Evolutionary conservation across 2,888 invertebrate species (phyloP).

Genomic region (Folsomia candida): DNA sequence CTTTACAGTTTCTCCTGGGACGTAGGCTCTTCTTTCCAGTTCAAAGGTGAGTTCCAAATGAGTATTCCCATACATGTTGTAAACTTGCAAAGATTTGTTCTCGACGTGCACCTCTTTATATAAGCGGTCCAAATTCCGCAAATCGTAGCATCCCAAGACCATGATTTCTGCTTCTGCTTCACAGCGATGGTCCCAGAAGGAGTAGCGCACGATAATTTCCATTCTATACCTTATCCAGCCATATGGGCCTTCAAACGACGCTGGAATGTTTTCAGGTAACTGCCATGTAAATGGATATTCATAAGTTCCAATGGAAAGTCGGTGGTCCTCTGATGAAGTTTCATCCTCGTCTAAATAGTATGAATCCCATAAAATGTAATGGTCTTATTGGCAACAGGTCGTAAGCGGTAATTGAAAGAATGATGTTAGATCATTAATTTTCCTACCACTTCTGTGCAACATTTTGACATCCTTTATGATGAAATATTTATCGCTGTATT

Average conservation of each 20-base stretch:
- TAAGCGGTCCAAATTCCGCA: not conserved
- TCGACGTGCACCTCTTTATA: slow-evolving; percentile 1
- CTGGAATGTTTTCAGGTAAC: slow-evolving; percentile 10
- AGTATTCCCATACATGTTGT: not conserved
- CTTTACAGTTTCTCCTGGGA: slow-evolving; percentile 6
- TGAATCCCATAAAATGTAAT: too few species aligned
- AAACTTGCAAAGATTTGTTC: slow-evolving; percentile 5
- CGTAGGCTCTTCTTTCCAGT: slow-evolving; percentile 11
- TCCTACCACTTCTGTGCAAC: not conserved
- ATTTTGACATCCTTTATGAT: not conserved
- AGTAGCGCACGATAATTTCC: not conserved
- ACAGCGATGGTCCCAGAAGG: slow-evolving; percentile 13
- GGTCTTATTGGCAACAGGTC: not conserved
- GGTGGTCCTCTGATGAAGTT: too few species aligned
- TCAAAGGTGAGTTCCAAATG: slow-evolving; percentile 13
- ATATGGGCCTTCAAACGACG: slow-evolving; percentile 13
- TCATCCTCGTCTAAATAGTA: not conserved
- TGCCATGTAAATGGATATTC: slow-evolving; percentile 7
- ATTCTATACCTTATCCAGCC: slow-evolving; percentile 9
- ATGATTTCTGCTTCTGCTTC: slow-evolving; percentile 3
- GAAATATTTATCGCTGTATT: not conserved
- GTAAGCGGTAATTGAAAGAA: not conserved
- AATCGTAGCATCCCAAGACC: not conserved
- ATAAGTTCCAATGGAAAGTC: not conserved
- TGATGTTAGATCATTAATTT: not conserved